Conservation (phyloP, 2,888 invertebrate genomes). For the Osedax frankpressi region DNA sequence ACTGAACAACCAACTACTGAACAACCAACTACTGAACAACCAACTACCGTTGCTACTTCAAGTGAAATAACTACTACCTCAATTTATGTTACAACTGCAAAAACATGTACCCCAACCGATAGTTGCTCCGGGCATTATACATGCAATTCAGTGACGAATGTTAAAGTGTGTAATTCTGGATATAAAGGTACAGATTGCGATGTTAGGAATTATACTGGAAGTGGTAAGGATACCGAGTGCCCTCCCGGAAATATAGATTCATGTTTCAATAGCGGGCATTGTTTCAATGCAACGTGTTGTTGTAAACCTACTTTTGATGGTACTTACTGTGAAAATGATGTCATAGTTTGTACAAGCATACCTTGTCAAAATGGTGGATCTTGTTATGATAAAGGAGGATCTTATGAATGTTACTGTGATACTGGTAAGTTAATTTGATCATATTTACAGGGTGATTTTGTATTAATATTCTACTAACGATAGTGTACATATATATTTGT, state of each 20-base stretch:
- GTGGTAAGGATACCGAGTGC: background rate
- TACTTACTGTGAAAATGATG: background rate
- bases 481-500: too few relatives aligned
- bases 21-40: too few relatives aligned
- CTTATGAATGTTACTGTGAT: background rate
- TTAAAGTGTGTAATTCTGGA: background rate
- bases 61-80: too few relatives aligned
- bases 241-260: background rate
- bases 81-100: too few relatives aligned
- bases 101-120: background rate
- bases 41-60: too few relatives aligned
- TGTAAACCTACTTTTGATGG: background rate
- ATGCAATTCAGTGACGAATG: background rate
- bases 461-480: too few relatives aligned
- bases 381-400: background rate
- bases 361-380: slow-evolving; percentile 1
- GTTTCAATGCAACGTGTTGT: slow-evolving; percentile 5
- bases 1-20: too few relatives aligned
- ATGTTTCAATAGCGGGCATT: background rate
- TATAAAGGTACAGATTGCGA: background rate
- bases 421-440: background rate
- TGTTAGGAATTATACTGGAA: background rate
- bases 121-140: background rate
- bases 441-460: too few relatives aligned
- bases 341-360: background rate